Percentiles rank a stretch among this genome's conserved stretches.
These are phyloP conservation scores for Todus mexicanus DNA, from an alignment of 2,797 vertebrate genomes.

Conservation along the genomic window DNA sequence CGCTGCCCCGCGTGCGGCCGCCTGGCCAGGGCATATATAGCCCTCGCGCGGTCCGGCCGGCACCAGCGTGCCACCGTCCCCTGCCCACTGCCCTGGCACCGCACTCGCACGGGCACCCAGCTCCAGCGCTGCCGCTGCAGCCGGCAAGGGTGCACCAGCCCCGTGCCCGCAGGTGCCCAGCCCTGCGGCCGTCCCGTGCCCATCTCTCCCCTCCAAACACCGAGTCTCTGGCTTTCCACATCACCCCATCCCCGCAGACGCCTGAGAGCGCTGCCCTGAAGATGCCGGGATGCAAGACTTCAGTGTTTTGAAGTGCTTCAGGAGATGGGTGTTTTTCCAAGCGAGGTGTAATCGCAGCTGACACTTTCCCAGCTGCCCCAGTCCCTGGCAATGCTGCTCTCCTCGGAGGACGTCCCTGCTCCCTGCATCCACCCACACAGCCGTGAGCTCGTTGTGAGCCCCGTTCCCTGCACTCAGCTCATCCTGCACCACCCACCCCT, in stretches of 20 bases:
- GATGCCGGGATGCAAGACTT: background rate
- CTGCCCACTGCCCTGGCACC: background rate
- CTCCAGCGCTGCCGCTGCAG: background rate
- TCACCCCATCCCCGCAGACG: accelerated
- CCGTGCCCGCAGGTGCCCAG: background rate
- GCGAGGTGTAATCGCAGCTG: background rate
- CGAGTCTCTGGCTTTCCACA: background rate
- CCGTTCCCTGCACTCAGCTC: accelerated
- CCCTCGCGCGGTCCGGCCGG: background rate
- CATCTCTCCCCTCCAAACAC: background rate
- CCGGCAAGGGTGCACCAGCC: background rate
- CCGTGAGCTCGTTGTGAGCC: background rate
- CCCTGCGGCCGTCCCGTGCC: background rate
- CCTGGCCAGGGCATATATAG: constrained; percentile 34
- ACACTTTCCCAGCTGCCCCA: background rate
- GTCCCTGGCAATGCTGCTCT: background rate
- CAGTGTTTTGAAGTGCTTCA: background rate
- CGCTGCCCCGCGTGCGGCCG: background rate
- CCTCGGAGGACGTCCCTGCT: background rate
- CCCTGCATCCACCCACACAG: accelerated
- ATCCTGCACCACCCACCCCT: no score
- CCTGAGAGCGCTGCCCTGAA: background rate
- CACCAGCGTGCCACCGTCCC: background rate
- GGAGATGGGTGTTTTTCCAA: background rate
- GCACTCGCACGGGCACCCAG: accelerated